Conservation (phyloP, 2,797 vertebrate genomes). For the Chrosomus eos region DNA sequence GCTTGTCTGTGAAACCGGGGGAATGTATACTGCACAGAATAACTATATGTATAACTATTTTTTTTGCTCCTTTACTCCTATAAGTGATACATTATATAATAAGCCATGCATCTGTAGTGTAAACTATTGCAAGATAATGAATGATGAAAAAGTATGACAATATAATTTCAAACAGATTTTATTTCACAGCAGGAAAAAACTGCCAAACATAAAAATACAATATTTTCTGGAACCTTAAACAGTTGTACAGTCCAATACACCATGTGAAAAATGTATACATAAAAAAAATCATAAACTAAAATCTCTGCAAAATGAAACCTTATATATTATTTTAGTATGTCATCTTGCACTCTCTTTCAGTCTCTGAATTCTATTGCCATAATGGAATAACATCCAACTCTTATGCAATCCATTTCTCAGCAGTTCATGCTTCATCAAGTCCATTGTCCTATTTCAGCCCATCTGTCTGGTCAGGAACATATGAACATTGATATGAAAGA, state of each 20-base stretch:
- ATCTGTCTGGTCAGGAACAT: neutral
- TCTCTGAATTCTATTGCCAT: neutral
- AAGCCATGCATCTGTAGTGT: neutral
- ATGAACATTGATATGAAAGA: neutral
- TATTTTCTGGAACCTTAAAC: slow-evolving; percentile 57
- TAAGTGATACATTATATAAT: neutral
- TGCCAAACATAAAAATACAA: slow-evolving; percentile 67
- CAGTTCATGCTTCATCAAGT: neutral
- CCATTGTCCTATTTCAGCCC: too few species aligned
- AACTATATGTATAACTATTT: too few species aligned
- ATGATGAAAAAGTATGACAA: slow-evolving; percentile 4
- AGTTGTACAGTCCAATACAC: slow-evolving; percentile 62
- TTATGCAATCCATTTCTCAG: neutral
- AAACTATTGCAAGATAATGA: neutral
- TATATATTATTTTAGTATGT: neutral
- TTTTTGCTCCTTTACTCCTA: neutral
- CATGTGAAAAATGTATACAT: slow-evolving; percentile 36
- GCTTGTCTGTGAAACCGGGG: neutral
- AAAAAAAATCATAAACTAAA: neutral
- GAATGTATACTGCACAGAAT: too few species aligned
- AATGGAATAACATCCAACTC: too few species aligned
- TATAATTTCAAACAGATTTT: slow-evolving; percentile 63
- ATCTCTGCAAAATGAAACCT: neutral
- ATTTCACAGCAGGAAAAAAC: slow-evolving; percentile 67
- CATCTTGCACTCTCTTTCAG: neutral